phyloP scores from a whole-genome alignment of 2,888 invertebrate species.

The Oscheius sp. region DNA sequence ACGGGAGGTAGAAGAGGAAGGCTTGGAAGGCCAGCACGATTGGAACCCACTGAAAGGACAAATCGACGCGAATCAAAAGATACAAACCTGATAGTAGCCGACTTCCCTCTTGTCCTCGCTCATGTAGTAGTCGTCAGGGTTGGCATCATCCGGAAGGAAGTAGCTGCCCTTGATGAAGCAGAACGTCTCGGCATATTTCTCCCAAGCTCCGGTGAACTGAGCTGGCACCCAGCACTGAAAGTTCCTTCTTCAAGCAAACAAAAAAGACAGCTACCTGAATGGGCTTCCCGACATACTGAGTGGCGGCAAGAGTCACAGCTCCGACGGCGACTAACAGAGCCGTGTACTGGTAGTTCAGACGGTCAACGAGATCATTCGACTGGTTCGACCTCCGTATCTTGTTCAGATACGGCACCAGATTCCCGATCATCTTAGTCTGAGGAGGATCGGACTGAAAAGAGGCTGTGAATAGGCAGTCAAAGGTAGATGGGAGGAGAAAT shows the following conservation, averaged over 20 bases:
- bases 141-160: slow-evolving; percentile 58
- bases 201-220: slow-evolving; percentile 68
- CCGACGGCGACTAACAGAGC: slow-evolving; percentile 61
- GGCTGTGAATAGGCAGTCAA: neutral
- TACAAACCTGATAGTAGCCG: slow-evolving; percentile 59
- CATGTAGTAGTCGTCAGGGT: slow-evolving; percentile 54
- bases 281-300: slow-evolving; percentile 72
- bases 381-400: slow-evolving; percentile 66
- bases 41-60: slow-evolving; percentile 56
- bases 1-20: slow-evolving; percentile 71
- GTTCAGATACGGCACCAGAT: slow-evolving; percentile 61
- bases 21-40: slow-evolving; percentile 69
- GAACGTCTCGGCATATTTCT: slow-evolving; percentile 69
- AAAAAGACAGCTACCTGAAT: slow-evolving; percentile 52
- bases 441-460: slow-evolving; percentile 25
- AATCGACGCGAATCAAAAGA: too few relatives aligned
- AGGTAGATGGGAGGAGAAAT: neutral
- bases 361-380: slow-evolving; percentile 71
- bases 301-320: slow-evolving; percentile 71
- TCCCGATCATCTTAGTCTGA: slow-evolving; percentile 63
- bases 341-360: slow-evolving; percentile 69
- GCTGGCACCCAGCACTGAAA: slow-evolving; percentile 72
- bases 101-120: slow-evolving; percentile 47
- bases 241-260: neutral
- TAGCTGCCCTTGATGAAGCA: slow-evolving; percentile 72